A percentile compares a stretch with the other conserved stretches of the same genome.
Conservation (phyloP, 2,113 vertebrate genomes). For the Caracal caracal region DNA sequence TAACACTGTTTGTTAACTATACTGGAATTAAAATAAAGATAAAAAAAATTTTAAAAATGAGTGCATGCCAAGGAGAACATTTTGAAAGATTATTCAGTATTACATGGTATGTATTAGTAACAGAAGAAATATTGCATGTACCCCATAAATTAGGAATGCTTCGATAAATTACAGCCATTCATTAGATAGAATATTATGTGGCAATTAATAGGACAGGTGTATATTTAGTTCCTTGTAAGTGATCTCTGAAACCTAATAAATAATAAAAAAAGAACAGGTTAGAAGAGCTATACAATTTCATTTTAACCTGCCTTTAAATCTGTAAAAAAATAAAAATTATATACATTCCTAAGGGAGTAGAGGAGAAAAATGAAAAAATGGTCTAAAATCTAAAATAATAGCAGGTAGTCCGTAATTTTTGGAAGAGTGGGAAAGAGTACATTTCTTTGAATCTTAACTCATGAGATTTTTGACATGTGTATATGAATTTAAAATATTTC, state of each 20-base stretch:
- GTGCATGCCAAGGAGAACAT: neutral
- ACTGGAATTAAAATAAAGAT: neutral
- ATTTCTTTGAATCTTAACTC: neutral
- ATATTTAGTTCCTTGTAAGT: neutral
- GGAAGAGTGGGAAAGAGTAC: neutral
- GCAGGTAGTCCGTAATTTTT: neutral
- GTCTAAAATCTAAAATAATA: neutral
- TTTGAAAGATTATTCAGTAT: neutral
- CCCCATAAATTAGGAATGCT: neutral
- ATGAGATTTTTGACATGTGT: neutral
- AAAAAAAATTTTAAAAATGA: neutral
- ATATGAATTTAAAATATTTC: neutral
- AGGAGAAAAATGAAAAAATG: neutral
- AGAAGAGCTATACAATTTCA: neutral
- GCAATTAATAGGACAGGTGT: neutral
- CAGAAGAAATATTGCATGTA: neutral
- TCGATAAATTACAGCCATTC: neutral
- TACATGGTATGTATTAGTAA: neutral
- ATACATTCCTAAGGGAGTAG: neutral
- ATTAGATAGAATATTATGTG: neutral
- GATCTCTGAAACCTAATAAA: neutral
- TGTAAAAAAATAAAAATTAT: neutral
- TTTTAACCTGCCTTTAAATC: neutral
- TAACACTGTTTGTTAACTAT: neutral
- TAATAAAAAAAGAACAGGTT: neutral